Base-by-base conservation (phyloP, 2,113 vertebrate genomes). In the Trinectes maculatus region DNA sequence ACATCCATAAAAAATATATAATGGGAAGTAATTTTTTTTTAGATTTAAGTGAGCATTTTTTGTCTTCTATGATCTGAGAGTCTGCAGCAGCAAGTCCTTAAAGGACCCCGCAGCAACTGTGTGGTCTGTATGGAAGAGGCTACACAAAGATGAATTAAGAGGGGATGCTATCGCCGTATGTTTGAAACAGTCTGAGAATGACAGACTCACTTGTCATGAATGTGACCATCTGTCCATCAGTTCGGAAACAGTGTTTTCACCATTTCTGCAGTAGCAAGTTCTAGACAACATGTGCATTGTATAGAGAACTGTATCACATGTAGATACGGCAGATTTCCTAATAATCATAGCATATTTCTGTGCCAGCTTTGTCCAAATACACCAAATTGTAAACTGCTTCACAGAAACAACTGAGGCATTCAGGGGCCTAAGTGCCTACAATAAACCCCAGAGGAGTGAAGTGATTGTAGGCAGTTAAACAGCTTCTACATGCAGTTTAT, bases 61-160 rank as follows among this genome's bases (percentile, higher is more conserved):
- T 68, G 37, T 70, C 60, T 67, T 25, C 43, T n/a, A n/a, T n/a
- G n/a, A 29, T n/a, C 44, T 26, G 22, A 60, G 55, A 42, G 44
- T 66, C 19, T 5, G 6, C 1, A 15, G 40, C 47, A 24, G 40
- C 19, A n/a, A 31, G 31, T 62, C 85, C 76, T 54, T 79, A 64
- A 63, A 84, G 80, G 87, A 77, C 31, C 18, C 48, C 13, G 2
- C 6, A 15, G 31, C n/a, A 29, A 33, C 0, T 9, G 49, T 66
- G 42, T 40, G 31, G 24, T 48, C 46, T 26, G 60, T 22, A 28
- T 18, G 15, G 47, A 39, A 29, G 48, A 64, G 54, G 29, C 44
- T 40, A 6, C 26, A 34, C 19, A 36, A 51, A 62, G 39, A 55
- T 56, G 71, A 29, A 6, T 49, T 34, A 49, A 29, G 33, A 33